A percentile compares a stretch with the other conserved stretches of the same genome.
Evolutionary conservation across 2,888 invertebrate species (phyloP).

Genomic region (Gerosis bhagava): DNA sequence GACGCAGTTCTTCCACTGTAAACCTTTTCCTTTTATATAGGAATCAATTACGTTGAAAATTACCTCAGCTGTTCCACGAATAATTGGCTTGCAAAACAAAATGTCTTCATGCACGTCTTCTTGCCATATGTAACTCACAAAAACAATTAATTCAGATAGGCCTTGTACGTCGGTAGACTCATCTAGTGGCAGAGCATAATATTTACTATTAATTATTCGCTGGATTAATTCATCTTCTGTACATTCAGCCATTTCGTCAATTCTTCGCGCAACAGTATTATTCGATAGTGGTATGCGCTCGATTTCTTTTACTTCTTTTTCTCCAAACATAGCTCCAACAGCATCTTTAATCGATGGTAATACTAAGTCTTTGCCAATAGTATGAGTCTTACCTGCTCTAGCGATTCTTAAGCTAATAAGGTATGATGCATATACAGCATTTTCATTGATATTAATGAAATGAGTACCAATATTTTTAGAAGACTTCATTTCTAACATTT

Average conservation of each 20-base stretch:
- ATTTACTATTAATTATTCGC: slow-evolving; percentile 13
- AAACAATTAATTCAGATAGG: slow-evolving; percentile 18
- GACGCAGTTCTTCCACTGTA: slow-evolving; percentile 15
- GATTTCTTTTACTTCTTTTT: slow-evolving; percentile 22
- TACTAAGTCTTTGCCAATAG: slow-evolving; percentile 21
- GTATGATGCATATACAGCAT: slow-evolving; percentile 14
- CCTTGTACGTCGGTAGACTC: slow-evolving; percentile 22
- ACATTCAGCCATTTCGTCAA: slow-evolving; percentile 24
- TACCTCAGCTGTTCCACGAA: slow-evolving; percentile 2
- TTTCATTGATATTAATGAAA: slow-evolving; percentile 21
- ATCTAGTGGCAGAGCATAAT: slow-evolving; percentile 21
- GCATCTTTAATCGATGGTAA: slow-evolving; percentile 25
- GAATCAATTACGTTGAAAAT: slow-evolving; percentile 13
- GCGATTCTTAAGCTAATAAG: slow-evolving; percentile 23
- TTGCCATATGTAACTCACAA: slow-evolving; percentile 1
- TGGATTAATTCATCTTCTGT: slow-evolving; percentile 22
- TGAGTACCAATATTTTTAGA: slow-evolving; percentile 17
- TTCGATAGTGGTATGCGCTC: slow-evolving; percentile 23
- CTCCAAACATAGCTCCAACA: slow-evolving; percentile 26
- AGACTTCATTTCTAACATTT: slow-evolving; percentile 17
- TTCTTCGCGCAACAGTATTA: slow-evolving; percentile 26
- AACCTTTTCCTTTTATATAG: slow-evolving; percentile 12
- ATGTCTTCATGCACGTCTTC: slow-evolving; percentile 1
- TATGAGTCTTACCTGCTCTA: slow-evolving; percentile 22
- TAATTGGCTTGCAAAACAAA: slow-evolving; percentile 5